These are phyloP conservation scores for Paedocypris micromegethes DNA, from an alignment of 2,797 vertebrate species.

Conservation along the genomic window DNA sequence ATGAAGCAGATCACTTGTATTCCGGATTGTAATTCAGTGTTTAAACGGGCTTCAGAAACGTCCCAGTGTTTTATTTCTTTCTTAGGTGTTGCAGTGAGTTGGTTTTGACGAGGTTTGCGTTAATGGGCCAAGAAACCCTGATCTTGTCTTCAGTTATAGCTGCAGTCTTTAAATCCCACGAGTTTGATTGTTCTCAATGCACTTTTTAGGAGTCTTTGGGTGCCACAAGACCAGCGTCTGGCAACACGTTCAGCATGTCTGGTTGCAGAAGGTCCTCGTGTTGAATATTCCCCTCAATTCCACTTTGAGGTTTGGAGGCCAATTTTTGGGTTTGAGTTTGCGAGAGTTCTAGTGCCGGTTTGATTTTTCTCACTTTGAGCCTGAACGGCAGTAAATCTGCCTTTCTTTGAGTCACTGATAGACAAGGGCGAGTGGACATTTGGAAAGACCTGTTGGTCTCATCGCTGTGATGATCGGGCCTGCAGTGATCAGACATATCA, in stretches of 20 bases:
- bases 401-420: not conserved
- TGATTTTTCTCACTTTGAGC: not conserved
- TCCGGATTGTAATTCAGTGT: slow-evolving; percentile 13
- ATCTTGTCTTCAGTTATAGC: not conserved
- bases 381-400: not conserved
- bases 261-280: slow-evolving; percentile 12
- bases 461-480: not conserved
- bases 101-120: slow-evolving; percentile 2
- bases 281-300: slow-evolving; percentile 17
- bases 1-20: slow-evolving; percentile 19
- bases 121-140: not conserved
- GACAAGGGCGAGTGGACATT: not conserved
- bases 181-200: slow-evolving; percentile 25
- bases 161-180: not conserved
- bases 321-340: slow-evolving; percentile 2
- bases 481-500: slow-evolving; percentile 1
- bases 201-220: slow-evolving; percentile 19
- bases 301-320: slow-evolving; percentile 31
- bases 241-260: not conserved
- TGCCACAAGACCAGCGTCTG: slow-evolving; percentile 17
- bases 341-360: slow-evolving; percentile 2
- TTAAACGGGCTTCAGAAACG: slow-evolving; percentile 14
- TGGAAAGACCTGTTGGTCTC: not conserved
- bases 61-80: slow-evolving; percentile 20
- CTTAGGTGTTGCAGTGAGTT: slow-evolving; percentile 10